phyloP scores from a whole-genome alignment of 2,113 vertebrate species.

The Crotophaga sulcirostris region DNA sequence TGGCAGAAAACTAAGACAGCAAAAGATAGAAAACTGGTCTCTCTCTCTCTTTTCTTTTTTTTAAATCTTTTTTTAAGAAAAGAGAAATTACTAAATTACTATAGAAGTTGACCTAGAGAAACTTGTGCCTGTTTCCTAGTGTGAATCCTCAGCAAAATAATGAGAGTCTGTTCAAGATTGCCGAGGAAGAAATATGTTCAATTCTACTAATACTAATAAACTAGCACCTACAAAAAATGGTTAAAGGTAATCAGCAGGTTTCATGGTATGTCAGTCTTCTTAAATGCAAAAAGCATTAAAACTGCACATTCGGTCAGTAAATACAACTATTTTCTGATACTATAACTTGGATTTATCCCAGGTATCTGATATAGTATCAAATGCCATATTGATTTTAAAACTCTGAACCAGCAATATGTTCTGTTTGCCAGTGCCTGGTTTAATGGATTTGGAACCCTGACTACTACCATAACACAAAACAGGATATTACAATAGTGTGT shows the following conservation, averaged over 20 bases:
- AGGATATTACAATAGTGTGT: background rate
- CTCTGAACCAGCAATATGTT: accelerated
- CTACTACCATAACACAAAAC: background rate
- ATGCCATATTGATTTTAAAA: background rate
- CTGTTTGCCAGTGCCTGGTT: background rate
- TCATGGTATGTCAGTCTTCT: accelerated
- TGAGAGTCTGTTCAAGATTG: background rate
- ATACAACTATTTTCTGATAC: background rate
- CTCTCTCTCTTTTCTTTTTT: background rate
- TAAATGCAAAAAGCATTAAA: background rate
- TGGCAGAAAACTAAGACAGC: background rate
- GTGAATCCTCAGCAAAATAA: background rate
- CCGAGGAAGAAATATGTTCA: background rate
- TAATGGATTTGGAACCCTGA: background rate
- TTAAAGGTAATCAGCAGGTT: background rate
- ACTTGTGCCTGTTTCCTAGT: background rate
- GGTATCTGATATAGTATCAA: background rate
- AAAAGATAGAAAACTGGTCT: background rate
- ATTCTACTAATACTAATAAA: background rate
- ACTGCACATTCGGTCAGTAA: background rate
- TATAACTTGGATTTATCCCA: background rate
- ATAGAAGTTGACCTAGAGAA: background rate
- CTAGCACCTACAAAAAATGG: background rate
- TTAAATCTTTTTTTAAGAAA: background rate
- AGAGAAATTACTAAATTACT: background rate